Base-by-base conservation (phyloP, 2,888 invertebrate species). In the Calameuta idolon region DNA sequence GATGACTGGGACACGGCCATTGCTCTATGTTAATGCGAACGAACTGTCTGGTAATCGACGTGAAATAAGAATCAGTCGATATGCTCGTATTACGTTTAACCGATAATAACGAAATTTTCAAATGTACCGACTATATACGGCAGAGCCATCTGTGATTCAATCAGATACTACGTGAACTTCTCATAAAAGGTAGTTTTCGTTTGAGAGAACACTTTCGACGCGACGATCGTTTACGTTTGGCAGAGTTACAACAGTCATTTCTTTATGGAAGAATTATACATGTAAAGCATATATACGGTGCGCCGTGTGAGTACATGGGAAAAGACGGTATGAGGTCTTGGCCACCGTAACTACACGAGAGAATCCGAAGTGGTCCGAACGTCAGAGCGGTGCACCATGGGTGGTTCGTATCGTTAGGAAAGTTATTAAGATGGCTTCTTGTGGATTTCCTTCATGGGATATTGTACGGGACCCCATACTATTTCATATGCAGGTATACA, bases 381-480 rank as follows among this genome's bases (percentile, higher is more conserved):
- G 15, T 55, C 55, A 23, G 55, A 9, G 23, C 23, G 71, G 71
- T 71, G 71, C 71, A 71, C 71, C 71, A 34, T 71, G 34, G 71
- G 71, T 31, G 71, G 71, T 31, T 34, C 71, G 35, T 31, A 23
- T 71, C 15, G 15, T 71, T 71, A 71, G 33, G 31, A 33, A 33
- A 34, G 31, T 71, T 71, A 71, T 71, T 71, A 71, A 31, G 71
- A 71, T 34, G 55, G 71, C 33, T 71, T 3, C 71, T 71, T 15
- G 33, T 31, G 71, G 71, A 11, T 55, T 71, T 71, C 71, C 12
- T 71, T 71, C 12, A 3, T 71, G 15, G 34, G 15, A 34, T 33
- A 31, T 31, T 5, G 5, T 23, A 55, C 55, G 55, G 9, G 23
- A 55, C 23, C 55, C 55, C 23, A 23, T 55, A 55, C 55, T 9